A percentile compares a stretch with the other conserved stretches of the same genome.
Evolutionary conservation across 2,113 vertebrate species (phyloP).

Genomic region (Phaethornis superciliosus): DNA sequence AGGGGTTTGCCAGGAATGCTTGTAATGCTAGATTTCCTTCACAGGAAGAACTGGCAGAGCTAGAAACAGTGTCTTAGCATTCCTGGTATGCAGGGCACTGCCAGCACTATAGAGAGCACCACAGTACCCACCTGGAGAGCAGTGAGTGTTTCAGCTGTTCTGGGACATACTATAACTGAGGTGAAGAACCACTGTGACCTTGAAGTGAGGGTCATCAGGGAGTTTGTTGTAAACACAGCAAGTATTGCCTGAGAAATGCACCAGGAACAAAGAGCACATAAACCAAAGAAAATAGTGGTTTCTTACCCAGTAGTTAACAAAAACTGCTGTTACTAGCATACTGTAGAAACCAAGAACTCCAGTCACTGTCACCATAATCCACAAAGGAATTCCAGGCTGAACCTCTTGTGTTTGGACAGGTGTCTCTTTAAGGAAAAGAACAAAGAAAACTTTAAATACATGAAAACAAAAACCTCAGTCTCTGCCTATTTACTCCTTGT

Average conservation of each 20-base stretch:
- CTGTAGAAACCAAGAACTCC: slow-evolving; percentile 73
- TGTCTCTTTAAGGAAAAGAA: slow-evolving; percentile 71
- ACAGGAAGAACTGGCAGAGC: not conserved
- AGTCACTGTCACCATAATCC: slow-evolving; percentile 45
- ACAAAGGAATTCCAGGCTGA: slow-evolving; percentile 41
- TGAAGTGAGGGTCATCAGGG: not conserved
- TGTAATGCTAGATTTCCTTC: not conserved
- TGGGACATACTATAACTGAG: not conserved
- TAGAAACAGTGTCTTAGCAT: not conserved
- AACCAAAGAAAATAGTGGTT: not conserved
- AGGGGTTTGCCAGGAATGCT: not conserved
- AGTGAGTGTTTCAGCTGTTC: not conserved
- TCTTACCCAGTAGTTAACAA: slow-evolving; percentile 78
- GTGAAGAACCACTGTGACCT: not conserved
- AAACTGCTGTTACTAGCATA: slow-evolving; percentile 59
- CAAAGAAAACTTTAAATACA: slow-evolving; percentile 26
- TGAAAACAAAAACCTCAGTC: not conserved
- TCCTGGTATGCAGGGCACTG: not conserved
- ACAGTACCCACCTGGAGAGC: not conserved
- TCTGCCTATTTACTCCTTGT: slow-evolving; percentile 10
- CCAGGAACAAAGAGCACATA: not conserved
- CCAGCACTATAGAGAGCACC: not conserved
- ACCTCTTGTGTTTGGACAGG: not conserved
- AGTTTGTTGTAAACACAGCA: not conserved
- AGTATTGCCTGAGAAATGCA: not conserved